Conservation (phyloP, 2,888 invertebrate species). For the Zygothrica quintamaculata region DNA sequence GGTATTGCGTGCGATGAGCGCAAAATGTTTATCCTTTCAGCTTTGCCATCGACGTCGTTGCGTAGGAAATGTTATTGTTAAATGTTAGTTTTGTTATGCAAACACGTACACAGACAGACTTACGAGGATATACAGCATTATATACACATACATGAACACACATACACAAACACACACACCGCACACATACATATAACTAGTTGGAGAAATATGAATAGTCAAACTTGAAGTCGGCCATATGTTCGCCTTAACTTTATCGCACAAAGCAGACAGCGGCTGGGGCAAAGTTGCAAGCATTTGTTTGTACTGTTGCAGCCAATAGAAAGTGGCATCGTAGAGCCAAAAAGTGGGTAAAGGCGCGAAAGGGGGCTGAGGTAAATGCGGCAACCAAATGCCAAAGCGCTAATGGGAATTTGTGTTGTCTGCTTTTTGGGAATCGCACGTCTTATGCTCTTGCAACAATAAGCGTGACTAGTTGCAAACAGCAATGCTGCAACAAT, state of each 20-base stretch:
- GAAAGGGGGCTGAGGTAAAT: not conserved
- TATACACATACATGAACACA: slow-evolving; percentile 15
- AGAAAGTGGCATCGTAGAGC: not conserved
- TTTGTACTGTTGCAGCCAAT: slow-evolving; percentile 6
- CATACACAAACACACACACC: slow-evolving; percentile 3
- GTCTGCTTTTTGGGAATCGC: slow-evolving; percentile 48
- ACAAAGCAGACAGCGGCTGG: slow-evolving; percentile 53
- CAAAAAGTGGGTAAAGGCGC: not conserved
- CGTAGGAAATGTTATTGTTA: slow-evolving; percentile 75
- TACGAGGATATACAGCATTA: slow-evolving; percentile 13
- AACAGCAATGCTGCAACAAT: slow-evolving; percentile 28
- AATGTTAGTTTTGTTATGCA: slow-evolving; percentile 79
- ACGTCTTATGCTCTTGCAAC: slow-evolving; percentile 71
- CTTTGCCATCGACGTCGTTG: slow-evolving; percentile 71
- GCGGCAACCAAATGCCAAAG: slow-evolving; percentile 52
- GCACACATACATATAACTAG: slow-evolving; percentile 5
- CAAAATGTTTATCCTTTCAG: slow-evolving; percentile 73
- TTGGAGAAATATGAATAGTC: slow-evolving; percentile 73
- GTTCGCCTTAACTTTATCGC: slow-evolving; percentile 73
- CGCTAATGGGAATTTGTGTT: slow-evolving; percentile 77
- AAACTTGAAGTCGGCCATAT: slow-evolving; percentile 75
- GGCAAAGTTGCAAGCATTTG: slow-evolving; percentile 12
- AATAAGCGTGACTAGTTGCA: slow-evolving; percentile 57
- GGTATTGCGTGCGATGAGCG: slow-evolving; percentile 39
- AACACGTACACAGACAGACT: slow-evolving; percentile 60